These are phyloP conservation scores for Beris chalybata DNA, from an alignment of 2,888 invertebrate genomes.

Conservation along the genomic window DNA sequence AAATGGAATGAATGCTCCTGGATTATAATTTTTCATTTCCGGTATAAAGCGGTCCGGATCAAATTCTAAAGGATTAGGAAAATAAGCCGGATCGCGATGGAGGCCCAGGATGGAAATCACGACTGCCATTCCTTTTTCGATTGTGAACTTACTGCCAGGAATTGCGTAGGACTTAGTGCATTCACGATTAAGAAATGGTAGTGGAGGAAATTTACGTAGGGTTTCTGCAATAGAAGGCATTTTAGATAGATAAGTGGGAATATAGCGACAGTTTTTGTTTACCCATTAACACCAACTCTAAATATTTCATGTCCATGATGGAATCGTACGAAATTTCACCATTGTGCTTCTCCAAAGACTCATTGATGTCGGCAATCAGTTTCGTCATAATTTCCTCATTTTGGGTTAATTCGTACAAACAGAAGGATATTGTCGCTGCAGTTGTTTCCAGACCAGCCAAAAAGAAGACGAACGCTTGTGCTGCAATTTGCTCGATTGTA, in stretches of 20 bases:
- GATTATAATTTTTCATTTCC: background rate
- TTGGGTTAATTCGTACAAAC: conserved; percentile 46
- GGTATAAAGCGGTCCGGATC: conserved; percentile 23
- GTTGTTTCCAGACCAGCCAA: conserved; percentile 49
- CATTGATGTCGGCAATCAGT: conserved; percentile 38
- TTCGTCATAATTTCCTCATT: conserved; percentile 46
- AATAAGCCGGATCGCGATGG: conserved; percentile 28
- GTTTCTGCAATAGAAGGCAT: background rate
- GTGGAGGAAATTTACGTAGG: conserved; percentile 19
- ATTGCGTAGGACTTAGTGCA: conserved; percentile 21
- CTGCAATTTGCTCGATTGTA: conserved; percentile 5
- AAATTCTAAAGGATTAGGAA: conserved; percentile 25
- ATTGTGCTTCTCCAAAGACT: conserved; percentile 41
- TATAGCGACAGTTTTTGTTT: conserved; percentile 12
- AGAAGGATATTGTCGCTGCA: conserved; percentile 46
- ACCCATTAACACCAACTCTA: conserved; percentile 49
- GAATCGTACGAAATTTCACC: conserved; percentile 46
- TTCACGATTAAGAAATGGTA: conserved; percentile 12
- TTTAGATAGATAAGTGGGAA: too few relatives aligned
- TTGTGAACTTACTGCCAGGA: conserved; percentile 4
- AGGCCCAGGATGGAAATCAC: conserved; percentile 17
- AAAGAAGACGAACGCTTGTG: conserved; percentile 8
- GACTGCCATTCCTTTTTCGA: conserved; percentile 14
- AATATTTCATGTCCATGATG: conserved; percentile 47
- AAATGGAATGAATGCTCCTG: conserved; percentile 16